A percentile compares a stretch with the other conserved stretches of the same genome.
phyloP scores from a whole-genome alignment of 2,797 vertebrate genomes.

The Gymnothorax javanicus region DNA sequence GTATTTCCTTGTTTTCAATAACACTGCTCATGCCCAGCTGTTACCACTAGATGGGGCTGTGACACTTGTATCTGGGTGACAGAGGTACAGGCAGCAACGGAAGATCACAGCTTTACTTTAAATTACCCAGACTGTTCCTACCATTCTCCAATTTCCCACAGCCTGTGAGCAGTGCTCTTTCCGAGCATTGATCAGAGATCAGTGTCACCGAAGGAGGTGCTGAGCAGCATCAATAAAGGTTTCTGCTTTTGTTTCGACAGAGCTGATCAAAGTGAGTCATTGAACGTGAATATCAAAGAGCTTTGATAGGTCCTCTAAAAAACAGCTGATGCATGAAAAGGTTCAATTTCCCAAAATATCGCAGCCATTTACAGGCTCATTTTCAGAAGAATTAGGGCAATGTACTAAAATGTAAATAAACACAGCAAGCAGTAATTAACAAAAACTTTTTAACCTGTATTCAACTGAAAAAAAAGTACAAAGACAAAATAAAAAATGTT shows the following conservation, averaged over 20 bases:
- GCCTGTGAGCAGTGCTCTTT: background rate
- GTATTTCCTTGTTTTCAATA: background rate
- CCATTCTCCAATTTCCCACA: background rate
- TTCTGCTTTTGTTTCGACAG: background rate
- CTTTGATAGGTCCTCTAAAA: background rate
- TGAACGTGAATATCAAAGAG: background rate
- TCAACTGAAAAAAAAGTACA: too few species aligned
- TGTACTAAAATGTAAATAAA: too few species aligned
- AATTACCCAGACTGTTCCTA: background rate
- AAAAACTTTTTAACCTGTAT: too few species aligned
- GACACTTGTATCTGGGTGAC: conserved; percentile 10
- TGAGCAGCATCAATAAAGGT: background rate
- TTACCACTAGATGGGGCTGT: conserved; percentile 7
- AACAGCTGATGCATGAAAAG: background rate
- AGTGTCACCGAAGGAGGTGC: background rate
- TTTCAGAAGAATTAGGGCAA: too few species aligned
- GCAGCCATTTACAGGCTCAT: background rate
- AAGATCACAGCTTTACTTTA: background rate
- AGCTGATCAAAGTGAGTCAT: background rate
- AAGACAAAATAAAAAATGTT: too few species aligned
- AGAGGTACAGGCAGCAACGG: background rate
- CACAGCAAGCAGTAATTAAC: too few species aligned
- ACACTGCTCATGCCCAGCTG: too few species aligned
- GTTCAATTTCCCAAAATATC: background rate
- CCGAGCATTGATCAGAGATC: conserved; percentile 8